These are phyloP conservation scores for Acromyrmex charruanus DNA, from an alignment of 1,140 invertebrate species.

Conservation along the genomic window DNA sequence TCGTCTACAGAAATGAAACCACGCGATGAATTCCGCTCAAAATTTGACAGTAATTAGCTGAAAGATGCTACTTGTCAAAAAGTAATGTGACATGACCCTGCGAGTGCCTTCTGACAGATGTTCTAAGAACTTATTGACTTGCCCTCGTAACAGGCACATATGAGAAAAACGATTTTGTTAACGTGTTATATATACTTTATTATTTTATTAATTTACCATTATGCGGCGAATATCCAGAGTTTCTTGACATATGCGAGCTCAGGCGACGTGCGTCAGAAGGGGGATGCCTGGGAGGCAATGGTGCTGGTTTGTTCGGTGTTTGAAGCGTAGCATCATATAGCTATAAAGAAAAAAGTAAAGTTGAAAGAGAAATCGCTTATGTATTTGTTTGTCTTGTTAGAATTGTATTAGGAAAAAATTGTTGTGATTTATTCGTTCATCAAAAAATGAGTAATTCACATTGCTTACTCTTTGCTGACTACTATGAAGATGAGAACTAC, in stretches of 20 bases:
- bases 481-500: conserved; percentile 80
- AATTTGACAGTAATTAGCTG: no score
- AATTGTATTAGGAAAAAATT: background rate
- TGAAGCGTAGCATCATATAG: conserved; percentile 82
- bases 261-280: conserved; percentile 88
- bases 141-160: background rate
- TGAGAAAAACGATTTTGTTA: background rate
- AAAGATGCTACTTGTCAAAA: no score
- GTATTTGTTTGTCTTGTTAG: background rate
- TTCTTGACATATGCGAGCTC: conserved; percentile 86
- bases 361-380: background rate
- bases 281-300: conserved; percentile 88
- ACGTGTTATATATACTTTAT: background rate
- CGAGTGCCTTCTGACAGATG: no score
- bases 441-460: background rate
- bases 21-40: no score
- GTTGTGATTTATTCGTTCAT: background rate
- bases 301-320: conserved; percentile 88
- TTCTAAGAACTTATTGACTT: no score
- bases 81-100: no score
- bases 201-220: conserved; percentile 84
- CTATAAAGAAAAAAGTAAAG: conserved; percentile 64
- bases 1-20: no score
- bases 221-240: conserved; percentile 87
- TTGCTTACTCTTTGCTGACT: conserved; percentile 82